Evolutionary conservation across 2,888 invertebrate species (phyloP), one percentile per base, ranked within the genome.

Genomic region (Watsonalla binaria): DNA sequence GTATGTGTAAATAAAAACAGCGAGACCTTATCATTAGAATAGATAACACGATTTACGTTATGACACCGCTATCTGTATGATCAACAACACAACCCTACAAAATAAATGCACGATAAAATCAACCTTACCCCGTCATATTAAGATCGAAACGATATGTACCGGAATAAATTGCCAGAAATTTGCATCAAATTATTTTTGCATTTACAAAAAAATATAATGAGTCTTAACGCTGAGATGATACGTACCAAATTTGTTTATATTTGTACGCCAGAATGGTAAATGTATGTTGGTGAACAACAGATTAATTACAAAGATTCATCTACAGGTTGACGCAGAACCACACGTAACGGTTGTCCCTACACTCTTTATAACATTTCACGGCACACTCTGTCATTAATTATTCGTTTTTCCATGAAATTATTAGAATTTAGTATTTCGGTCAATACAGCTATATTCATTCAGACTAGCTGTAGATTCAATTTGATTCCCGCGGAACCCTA

Each of bases 281-380:
- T 37, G 46, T 55, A 62, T 46, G 24, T 52, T 55, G 53, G 66
- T 68, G 54, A 61, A 76, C 78, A 78, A 78, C 74, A 70, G 83
- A 89, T 88, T 86, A 88, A 88, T 87, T 80, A 78, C 78, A 66
- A 66, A 80, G 88, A 89, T 89, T 83, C 75, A 84, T 84, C 84
- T 82, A 42, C 11, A 65, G 58, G 62, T 63, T 66, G 74, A 75
- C 69, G 57, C 70, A 76, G 78, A 69, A 77, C 77, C 70, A 65
- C 57, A 59, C 57, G 65, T 84, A 79, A 79, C 80, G 77, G 80
- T 81, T 72, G 69, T 68, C 64, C 71, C 76, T 70, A 66, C 76
- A 74, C 70, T 68, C 68, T 72, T 70, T 72, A 70, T 72, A 72
- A 73, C 65, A 58, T 65, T 65, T 68, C 72, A 74, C 73, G 66